phyloP scores from a whole-genome alignment of 2,113 vertebrate genomes.

The Neotragus pygmaeus region DNA sequence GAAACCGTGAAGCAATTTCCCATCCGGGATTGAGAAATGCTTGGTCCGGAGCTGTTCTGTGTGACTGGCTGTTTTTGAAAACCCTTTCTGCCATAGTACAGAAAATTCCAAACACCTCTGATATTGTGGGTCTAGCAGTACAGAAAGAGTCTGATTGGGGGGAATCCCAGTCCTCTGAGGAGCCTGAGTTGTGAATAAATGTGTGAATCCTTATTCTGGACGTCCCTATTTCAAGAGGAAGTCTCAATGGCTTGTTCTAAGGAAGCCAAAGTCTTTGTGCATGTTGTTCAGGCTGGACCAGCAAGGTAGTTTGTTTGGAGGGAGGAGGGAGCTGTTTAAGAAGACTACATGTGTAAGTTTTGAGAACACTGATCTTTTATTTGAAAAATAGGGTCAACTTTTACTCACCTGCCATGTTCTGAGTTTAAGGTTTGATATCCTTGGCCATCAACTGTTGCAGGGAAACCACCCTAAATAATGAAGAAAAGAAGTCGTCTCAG shows the following conservation, averaged over 20 bases:
- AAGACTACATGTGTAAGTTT: constrained; percentile 70
- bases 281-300: constrained; percentile 70
- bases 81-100: constrained; percentile 30
- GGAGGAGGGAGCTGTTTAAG: constrained; percentile 69
- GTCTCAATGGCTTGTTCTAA: constrained; percentile 63
- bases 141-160: constrained; percentile 33
- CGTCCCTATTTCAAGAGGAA: constrained; percentile 63
- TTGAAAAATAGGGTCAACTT: constrained; percentile 74
- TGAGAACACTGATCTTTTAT: constrained; percentile 74
- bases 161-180: constrained; percentile 39
- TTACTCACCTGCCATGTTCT: constrained; percentile 77
- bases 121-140: constrained; percentile 51
- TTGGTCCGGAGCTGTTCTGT: constrained; percentile 61
- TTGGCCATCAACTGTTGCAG: constrained; percentile 76
- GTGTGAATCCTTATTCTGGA: constrained; percentile 58
- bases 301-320: constrained; percentile 73
- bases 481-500: constrained; percentile 78
- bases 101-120: constrained; percentile 59
- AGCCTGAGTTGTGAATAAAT: constrained; percentile 54
- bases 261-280: constrained; percentile 70
- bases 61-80: constrained; percentile 71
- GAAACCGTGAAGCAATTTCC: constrained; percentile 70
- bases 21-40: constrained; percentile 54
- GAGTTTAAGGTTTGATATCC: constrained; percentile 76
- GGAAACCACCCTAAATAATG: constrained; percentile 75